These are phyloP conservation scores for Sarcophaga variegata DNA, from an alignment of 2,888 invertebrate species.

Conservation along the genomic window DNA sequence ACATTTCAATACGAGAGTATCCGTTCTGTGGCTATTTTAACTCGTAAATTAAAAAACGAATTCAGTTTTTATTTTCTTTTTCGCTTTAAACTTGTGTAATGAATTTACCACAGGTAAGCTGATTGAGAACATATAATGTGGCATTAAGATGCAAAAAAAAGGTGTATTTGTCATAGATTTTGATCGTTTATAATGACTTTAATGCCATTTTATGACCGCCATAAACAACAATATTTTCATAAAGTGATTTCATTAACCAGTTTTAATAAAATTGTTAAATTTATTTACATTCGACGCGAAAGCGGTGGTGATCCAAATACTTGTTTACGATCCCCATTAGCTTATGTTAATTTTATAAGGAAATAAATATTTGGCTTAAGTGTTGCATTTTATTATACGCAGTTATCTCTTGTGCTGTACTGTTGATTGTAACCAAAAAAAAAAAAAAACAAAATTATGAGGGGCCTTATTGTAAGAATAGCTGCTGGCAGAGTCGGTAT, in stretches of 20 bases:
- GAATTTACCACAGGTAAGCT: conserved; percentile 41
- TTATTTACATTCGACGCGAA: conserved; percentile 5
- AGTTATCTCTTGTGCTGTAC: no score
- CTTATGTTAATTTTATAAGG: conserved; percentile 23
- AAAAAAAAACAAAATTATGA: no score
- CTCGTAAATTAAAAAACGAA: no score
- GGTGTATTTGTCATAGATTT: conserved; percentile 51
- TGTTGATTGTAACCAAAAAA: no score
- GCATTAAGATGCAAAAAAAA: conserved; percentile 55
- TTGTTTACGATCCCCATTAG: conserved; percentile 17
- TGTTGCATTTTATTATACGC: no score
- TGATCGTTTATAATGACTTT: conserved; percentile 45
- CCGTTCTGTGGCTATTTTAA: no score
- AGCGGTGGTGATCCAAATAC: conserved; percentile 32
- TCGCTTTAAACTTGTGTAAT: background rate
- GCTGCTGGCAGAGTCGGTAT: no score
- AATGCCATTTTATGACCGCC: conserved; percentile 49
- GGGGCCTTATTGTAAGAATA: no score
- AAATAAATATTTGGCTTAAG: background rate
- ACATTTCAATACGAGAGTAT: conserved; percentile 28
- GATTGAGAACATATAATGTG: conserved; percentile 57
- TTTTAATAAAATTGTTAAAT: conserved; percentile 38
- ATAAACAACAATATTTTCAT: conserved; percentile 22
- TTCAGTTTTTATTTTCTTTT: background rate
- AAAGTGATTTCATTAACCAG: conserved; percentile 18